Conservation (phyloP, 2,797 vertebrate species). For the Ibycter americanus region DNA sequence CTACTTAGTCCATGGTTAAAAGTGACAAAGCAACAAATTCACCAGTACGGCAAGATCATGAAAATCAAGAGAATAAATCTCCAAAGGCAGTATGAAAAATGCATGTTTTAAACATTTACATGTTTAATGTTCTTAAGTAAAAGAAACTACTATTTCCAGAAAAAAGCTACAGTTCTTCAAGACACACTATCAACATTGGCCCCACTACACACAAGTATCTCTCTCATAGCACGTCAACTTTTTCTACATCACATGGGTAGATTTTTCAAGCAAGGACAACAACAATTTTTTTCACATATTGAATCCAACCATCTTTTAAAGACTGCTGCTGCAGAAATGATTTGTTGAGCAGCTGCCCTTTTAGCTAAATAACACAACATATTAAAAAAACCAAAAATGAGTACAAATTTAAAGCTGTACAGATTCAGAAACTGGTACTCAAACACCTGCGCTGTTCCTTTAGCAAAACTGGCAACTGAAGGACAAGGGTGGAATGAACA, state of each 20-base stretch:
- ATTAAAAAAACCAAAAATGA: neutral
- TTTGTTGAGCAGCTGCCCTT: neutral
- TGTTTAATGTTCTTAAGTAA: neutral
- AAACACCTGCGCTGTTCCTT: neutral
- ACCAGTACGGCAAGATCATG: neutral
- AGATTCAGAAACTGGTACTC: neutral
- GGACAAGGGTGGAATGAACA: neutral
- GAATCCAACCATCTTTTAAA: neutral
- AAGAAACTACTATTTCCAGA: neutral
- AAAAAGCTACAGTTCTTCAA: neutral
- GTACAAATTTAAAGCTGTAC: neutral
- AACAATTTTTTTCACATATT: neutral
- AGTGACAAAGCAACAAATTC: neutral
- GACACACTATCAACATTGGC: neutral
- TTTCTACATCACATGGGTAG: fast-evolving
- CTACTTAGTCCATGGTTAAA: neutral
- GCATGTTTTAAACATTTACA: neutral
- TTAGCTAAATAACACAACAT: neutral
- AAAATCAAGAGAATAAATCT: neutral
- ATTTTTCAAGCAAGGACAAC: neutral
- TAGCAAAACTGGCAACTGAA: neutral
- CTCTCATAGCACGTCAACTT: fast-evolving
- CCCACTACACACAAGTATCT: neutral
- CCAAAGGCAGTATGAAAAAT: neutral
- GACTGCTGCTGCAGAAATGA: neutral